Evolutionary conservation across 1,140 invertebrate species (phyloP).

Genomic region (Diorhabda elongata): DNA sequence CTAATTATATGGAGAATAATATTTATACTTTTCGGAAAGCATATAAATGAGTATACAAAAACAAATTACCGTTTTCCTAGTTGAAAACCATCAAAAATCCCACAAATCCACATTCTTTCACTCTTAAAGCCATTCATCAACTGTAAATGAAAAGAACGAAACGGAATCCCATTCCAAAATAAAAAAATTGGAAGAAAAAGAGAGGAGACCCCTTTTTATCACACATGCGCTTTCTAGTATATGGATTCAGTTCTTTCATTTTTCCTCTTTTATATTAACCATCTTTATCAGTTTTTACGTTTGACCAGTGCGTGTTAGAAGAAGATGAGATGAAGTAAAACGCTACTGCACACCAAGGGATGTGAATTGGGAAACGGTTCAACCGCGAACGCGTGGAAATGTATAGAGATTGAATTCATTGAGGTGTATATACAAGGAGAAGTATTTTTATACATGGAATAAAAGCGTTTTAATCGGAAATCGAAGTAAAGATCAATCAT

Average conservation of each 20-base stretch:
- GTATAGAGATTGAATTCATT: not conserved
- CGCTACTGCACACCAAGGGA: slow-evolving; percentile 1
- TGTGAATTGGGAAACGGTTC: not conserved
- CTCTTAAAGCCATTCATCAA: slow-evolving; percentile 26
- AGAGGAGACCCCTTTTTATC: slow-evolving; percentile 24
- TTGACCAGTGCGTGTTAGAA: not conserved
- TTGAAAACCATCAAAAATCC: not conserved
- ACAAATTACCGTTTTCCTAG: too few relatives aligned
- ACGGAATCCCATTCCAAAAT: slow-evolving; percentile 16
- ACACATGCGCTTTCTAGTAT: slow-evolving; percentile 33
- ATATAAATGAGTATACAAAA: too few relatives aligned
- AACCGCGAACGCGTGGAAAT: not conserved
- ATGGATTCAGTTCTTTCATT: slow-evolving; percentile 36
- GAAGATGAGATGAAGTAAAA: slow-evolving; percentile 11
- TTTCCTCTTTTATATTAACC: slow-evolving; percentile 33
- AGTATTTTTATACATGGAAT: not conserved
- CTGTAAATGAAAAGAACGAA: slow-evolving; percentile 20
- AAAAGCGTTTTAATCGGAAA: too few relatives aligned
- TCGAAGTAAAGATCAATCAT: too few relatives aligned
- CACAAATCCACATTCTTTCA: slow-evolving; percentile 1
- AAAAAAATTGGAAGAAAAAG: slow-evolving; percentile 25
- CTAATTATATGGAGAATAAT: too few relatives aligned
- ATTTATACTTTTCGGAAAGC: too few relatives aligned
- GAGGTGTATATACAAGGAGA: not conserved
- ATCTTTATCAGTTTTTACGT: slow-evolving; percentile 22